phyloP scores from a whole-genome alignment of 2,888 invertebrate genomes.

The Trichogramma evanescens region DNA sequence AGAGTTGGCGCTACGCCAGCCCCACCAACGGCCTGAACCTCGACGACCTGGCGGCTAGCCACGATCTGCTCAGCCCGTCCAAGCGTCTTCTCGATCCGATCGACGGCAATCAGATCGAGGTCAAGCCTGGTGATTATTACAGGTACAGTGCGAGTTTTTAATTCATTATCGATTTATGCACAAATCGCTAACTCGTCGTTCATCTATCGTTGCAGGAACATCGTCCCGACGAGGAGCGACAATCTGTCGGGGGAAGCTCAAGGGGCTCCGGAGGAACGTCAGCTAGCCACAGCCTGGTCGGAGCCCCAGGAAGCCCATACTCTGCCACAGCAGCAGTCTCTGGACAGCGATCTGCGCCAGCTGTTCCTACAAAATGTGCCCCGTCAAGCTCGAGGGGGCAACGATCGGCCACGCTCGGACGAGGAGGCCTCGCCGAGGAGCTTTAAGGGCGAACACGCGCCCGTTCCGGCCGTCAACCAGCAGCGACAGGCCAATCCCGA shows the following conservation, averaged over 20 bases:
- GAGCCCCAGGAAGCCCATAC: constrained; percentile 53
- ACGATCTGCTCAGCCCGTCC: constrained; percentile 35
- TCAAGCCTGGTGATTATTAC: constrained; percentile 40
- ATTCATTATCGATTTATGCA: not conserved
- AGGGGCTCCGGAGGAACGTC: constrained; percentile 66
- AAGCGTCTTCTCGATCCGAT: constrained; percentile 40
- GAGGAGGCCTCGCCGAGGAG: constrained; percentile 41
- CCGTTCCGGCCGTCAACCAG: constrained; percentile 26
- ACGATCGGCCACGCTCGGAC: constrained; percentile 32
- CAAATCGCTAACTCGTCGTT: not conserved
- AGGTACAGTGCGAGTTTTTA: constrained; percentile 25
- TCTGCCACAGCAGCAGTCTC: constrained; percentile 28
- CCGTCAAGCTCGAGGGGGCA: constrained; percentile 27
- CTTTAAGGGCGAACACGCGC: constrained; percentile 29
- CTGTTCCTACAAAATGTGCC: constrained; percentile 1
- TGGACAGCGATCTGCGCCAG: not conserved
- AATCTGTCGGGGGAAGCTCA: constrained; percentile 63
- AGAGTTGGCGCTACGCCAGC: constrained; percentile 25
- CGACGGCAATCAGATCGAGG: constrained; percentile 43
- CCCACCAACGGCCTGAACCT: not conserved
- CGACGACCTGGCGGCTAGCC: constrained; percentile 17
- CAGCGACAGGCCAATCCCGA: constrained; percentile 62
- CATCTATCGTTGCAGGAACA: constrained; percentile 24
- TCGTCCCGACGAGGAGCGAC: constrained; percentile 35
- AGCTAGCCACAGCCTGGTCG: constrained; percentile 47